phyloP scores from a whole-genome alignment of 2,113 vertebrate genomes.

The Propithecus coquereli region DNA sequence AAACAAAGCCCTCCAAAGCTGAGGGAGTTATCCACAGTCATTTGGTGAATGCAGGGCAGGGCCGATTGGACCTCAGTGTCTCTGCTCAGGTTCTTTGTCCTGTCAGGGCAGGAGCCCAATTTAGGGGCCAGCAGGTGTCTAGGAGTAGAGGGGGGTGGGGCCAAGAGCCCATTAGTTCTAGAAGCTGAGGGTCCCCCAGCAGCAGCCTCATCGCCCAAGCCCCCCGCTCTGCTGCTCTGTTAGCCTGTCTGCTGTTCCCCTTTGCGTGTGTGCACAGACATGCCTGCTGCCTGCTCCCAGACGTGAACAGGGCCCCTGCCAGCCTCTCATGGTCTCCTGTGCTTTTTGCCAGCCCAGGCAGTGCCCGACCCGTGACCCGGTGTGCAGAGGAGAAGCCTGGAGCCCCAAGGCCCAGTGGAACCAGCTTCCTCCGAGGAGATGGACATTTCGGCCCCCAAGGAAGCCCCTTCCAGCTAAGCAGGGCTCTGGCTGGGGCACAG shows the following conservation, averaged over 20 bases:
- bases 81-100: neutral
- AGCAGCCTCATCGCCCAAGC: constrained; percentile 42
- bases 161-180: neutral
- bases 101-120: neutral
- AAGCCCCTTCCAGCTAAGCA: neutral
- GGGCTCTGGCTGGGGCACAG: neutral
- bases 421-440: constrained; percentile 21
- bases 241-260: neutral
- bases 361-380: constrained; percentile 87
- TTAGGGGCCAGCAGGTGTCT: neutral
- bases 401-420: constrained; percentile 3
- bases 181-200: neutral
- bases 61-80: neutral
- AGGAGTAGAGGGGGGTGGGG: neutral
- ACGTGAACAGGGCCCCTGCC: neutral
- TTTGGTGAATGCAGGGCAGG: neutral
- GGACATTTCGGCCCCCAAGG: neutral
- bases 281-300: neutral
- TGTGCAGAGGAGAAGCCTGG: constrained; percentile 26
- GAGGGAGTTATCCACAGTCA: neutral
- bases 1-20: neutral
- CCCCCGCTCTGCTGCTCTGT: neutral
- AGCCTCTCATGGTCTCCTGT: constrained; percentile 73
- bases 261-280: neutral
- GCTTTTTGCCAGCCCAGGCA: constrained; percentile 89